Base-by-base conservation (phyloP, 2,113 vertebrate species). In the Ornithorhynchus anatinus region DNA sequence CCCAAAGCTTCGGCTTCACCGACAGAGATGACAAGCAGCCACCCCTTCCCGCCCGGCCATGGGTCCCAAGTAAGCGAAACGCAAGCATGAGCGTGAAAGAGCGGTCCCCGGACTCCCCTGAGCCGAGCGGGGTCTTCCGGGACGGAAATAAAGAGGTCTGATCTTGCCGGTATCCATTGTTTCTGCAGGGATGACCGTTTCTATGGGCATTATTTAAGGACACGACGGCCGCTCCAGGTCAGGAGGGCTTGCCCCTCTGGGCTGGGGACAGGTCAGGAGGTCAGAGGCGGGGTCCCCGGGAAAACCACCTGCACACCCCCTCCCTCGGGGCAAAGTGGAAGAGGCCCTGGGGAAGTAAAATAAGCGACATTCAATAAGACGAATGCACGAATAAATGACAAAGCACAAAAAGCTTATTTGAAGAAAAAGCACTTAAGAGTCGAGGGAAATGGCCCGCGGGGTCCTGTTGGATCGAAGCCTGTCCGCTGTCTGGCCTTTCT, bases 191-290 rank as follows among this genome's bases (percentile, higher is more conserved):
- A 86, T 67, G 69, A 65, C 86, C 66, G 86, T 57, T 89, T 79
- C 88, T 92, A 86, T 84, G 96, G 96, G 96, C 96, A 97, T 97
- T 97, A 95, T 91, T 85, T 92, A 88, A 86, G 10, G 80, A 86
- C 81, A 75, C 25, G 84, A 86, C 80, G 77, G 77, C 74, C 84
- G 89, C 91, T 86, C 88, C 85, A 73, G 77, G 86, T 70, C 86
- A 90, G 74, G 69, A 44, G 86, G 48, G 75, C n/a, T 62, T 59
- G 67, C 58, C 68, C 75, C 71, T 69, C 77, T 57, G 17, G 79
- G 23, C 47, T 22, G 29, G 31, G 47, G 15, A 23, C 31, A 71
- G 19, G 35, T 59, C 73, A 82, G 84, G 85, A 71, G 79, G 81
- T 68, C 1, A 8, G 42, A n/a, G 66, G 71, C 63, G 27, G 79